Base-by-base conservation (phyloP, 2,113 vertebrate genomes). In the Archocentrus centrarchus region DNA sequence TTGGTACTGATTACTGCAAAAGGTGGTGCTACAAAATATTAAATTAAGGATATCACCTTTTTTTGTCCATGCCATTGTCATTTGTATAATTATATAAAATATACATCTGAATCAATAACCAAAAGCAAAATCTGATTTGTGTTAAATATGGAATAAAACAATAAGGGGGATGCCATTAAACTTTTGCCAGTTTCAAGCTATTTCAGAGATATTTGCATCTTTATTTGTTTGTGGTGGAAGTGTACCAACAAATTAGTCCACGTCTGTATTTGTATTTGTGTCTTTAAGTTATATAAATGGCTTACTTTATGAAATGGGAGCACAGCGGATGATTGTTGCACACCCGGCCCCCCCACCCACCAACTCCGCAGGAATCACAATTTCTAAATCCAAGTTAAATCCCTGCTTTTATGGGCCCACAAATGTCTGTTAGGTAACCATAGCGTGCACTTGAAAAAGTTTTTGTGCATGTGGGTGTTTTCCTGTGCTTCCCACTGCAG, bases 401-500 rank as follows among this genome's bases (percentile, higher is more conserved):
- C 59, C 63, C 30, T 30, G 20, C 79, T 75, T 57, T 70, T 59
- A 75, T 50, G 14, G 44, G 79, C 41, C 57, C 22, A 60, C 59
- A 76, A 73, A 82, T 53, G 13, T 32, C 59, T 81, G 39, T 76
- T 81, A 41, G n/a, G 75, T 85, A 81, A 86, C 73, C 61, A 44
- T 27, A 50, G 47, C 62, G 68, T 79, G 59, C 58, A 64, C 75
- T 84, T 80, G 27, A 73, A 86, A 89, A 92, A 75, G 14, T 82
- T 85, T 75, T 70, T 60, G 55, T 59, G 60, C 68, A 59, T 44
- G 88, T 84, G 80, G 75, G 86, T 59, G 61, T 77, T 88, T 73
- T 86, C 58, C 58, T 75, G 60, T 64, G 58, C 57, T 81, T 55
- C 81, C 39, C 63, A 57, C 55, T 68, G 63, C 61, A 70, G 75